Evolutionary conservation across 2,888 invertebrate species (phyloP), one percentile per base, ranked within the genome.

Genomic region (Asteroscopus sphinx): DNA sequence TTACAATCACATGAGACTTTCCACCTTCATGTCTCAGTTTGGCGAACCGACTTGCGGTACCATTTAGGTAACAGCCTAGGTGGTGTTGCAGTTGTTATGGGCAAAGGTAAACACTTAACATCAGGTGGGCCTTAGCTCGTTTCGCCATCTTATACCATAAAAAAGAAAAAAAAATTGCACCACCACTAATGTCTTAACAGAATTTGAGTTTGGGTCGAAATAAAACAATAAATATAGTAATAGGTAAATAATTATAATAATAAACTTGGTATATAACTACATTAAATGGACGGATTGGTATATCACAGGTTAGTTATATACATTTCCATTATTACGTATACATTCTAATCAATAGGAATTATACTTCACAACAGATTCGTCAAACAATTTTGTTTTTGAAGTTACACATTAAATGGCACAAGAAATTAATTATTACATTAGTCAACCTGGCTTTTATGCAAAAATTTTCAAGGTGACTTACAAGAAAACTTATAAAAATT

Each of bases 231-330:
- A 32, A 60, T 44, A 49, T 48, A 54, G 36, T 68, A 76, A 69
- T 75, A 70, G 44, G 73, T 79, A 79, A 81, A 78, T 72, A 67
- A 66, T 68, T 74, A 76, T 73, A 80, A 71, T 65, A 72, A 71
- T 73, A 74, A 46, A 62, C 61, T 75, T 66, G 64, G 71, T 77
- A 80, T 74, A 78, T 65, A 68, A 79, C 77, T 80, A 82, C 68
- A 79, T 73, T 79, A 84, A 80, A 80, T 86, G 93, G 93, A 93
- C 91, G 93, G 93, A 89, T 77, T 80, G 77, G 74, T 89, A 86
- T 93, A 93, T 93, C 93, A 93, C 93, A 93, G 93, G 92, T 93
- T 93, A 93, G 89, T 90, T 90, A 84, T 85, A 86, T 82, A 88
- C 81, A 88, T 84, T 83, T 77, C 67, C 77, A 83, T 77, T 82